Evolutionary conservation across 1,140 invertebrate genomes (phyloP).

Genomic region (Formica exsecta): DNA sequence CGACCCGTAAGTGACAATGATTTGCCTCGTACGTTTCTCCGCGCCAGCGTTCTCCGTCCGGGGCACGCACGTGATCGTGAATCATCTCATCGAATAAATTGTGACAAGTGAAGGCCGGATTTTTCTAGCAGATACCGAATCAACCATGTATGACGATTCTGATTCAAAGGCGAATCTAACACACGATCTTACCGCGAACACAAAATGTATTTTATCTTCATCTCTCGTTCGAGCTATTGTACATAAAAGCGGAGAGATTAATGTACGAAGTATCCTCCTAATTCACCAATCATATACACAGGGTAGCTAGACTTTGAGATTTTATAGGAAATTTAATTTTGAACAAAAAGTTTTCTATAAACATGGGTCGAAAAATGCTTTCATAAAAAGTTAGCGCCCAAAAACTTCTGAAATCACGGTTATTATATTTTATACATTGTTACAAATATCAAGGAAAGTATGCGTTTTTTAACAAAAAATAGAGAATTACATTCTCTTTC

Average conservation of each 20-base stretch:
- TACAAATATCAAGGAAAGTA: too few species aligned
- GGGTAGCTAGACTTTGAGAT: too few species aligned
- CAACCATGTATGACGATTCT: not conserved
- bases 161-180: not conserved
- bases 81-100: constrained; percentile 46
- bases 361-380: too few species aligned
- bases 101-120: constrained; percentile 47
- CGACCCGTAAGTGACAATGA: constrained; percentile 71
- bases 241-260: not conserved
- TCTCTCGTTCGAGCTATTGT: constrained; percentile 4
- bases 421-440: too few species aligned
- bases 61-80: constrained; percentile 48
- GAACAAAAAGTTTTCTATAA: too few species aligned
- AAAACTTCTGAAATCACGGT: too few species aligned
- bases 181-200: not conserved
- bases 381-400: too few species aligned
- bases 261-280: not conserved
- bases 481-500: too few species aligned
- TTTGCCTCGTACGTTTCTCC: constrained; percentile 69
- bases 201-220: not conserved
- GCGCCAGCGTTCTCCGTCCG: not conserved
- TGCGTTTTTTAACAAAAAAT: too few species aligned
- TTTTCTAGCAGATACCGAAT: constrained; percentile 28
- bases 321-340: too few species aligned
- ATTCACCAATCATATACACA: not conserved